These are phyloP conservation scores for Sebastolobus altivelis DNA, from an alignment of 2,797 vertebrate genomes.

Conservation along the genomic window DNA sequence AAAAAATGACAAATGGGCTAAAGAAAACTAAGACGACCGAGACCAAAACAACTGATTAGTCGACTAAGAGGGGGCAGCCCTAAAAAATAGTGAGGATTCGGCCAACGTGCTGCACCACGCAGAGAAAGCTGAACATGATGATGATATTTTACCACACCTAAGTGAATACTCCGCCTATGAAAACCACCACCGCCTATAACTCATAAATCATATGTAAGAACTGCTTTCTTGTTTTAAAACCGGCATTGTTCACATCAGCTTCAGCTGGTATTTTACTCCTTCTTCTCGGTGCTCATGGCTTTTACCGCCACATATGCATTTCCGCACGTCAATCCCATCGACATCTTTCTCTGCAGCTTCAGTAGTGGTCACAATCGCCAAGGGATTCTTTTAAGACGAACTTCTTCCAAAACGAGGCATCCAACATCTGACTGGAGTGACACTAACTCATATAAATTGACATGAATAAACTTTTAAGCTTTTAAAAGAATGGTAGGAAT, in stretches of 20 bases:
- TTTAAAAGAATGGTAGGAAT: conserved; percentile 38
- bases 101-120: not conserved
- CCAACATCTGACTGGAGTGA: not conserved
- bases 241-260: not conserved
- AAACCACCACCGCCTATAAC: not conserved
- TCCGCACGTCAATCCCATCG: not conserved
- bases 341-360: not conserved
- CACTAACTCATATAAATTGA: not conserved
- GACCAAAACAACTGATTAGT: too few species aligned
- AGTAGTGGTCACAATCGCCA: not conserved
- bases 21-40: too few species aligned
- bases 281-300: not conserved
- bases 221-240: not conserved
- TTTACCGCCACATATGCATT: not conserved
- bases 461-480: conserved; percentile 26
- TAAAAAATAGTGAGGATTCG: not conserved
- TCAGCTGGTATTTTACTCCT: not conserved
- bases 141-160: not conserved
- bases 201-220: not conserved
- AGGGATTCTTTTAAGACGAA: not conserved
- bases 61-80: too few species aligned
- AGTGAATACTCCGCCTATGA: not conserved
- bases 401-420: not conserved
- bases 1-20: too few species aligned
- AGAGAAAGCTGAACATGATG: not conserved